These are phyloP conservation scores for Steatocranus sp. DNA, from an alignment of 2,797 vertebrate genomes.

Conservation along the genomic window DNA sequence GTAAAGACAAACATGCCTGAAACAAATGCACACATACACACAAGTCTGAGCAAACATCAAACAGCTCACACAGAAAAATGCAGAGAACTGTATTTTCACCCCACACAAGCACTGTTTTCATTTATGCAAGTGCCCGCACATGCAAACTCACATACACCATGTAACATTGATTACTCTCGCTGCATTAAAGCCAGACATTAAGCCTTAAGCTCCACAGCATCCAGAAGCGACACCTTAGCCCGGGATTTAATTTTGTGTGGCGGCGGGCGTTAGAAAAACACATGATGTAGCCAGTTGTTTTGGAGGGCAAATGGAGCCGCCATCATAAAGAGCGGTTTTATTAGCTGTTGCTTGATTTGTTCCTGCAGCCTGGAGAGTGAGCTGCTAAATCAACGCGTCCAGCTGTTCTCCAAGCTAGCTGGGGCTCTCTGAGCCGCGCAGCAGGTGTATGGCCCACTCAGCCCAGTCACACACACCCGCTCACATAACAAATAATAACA, in stretches of 20 bases:
- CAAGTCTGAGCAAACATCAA: background rate
- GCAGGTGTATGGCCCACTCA: conserved; percentile 92
- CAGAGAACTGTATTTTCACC: background rate
- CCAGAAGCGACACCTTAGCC: conserved; percentile 91
- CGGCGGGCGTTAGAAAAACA: conserved; percentile 89
- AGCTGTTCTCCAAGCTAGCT: conserved; percentile 85
- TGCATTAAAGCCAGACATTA: conserved; percentile 80
- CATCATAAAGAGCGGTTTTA: conserved; percentile 92
- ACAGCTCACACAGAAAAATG: background rate
- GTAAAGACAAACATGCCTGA: conserved; percentile 28
- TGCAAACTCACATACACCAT: conserved; percentile 21
- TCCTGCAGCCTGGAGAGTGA: conserved; percentile 90
- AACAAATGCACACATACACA: background rate
- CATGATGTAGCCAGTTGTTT: conserved; percentile 97
- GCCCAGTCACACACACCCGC: conserved; percentile 83
- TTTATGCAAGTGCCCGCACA: background rate
- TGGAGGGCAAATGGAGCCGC: conserved; percentile 71
- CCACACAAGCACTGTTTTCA: background rate
- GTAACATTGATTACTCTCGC: conserved; percentile 72
- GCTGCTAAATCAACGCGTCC: conserved; percentile 93
- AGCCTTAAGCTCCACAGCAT: conserved; percentile 62
- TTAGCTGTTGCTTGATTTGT: conserved; percentile 97
- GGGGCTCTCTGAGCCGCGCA: conserved; percentile 83
- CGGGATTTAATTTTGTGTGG: conserved; percentile 88
- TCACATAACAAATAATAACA: conserved; percentile 95